These are phyloP conservation scores for Spodoptera picta DNA, from an alignment of 2,888 invertebrate genomes.

Conservation along the genomic window DNA sequence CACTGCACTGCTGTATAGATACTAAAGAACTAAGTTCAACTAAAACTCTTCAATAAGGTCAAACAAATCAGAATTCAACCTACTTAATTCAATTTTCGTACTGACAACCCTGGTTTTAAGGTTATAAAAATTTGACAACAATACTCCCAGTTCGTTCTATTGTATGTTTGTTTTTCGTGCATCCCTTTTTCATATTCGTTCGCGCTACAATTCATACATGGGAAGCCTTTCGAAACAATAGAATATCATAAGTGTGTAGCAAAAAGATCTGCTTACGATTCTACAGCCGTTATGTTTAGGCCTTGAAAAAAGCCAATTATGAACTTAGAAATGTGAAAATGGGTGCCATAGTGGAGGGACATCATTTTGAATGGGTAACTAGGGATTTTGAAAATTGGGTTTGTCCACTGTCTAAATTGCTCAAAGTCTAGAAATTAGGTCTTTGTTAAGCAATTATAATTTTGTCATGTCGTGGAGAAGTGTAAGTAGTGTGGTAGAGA, in stretches of 20 bases:
- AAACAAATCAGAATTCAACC: neutral
- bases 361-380: neutral
- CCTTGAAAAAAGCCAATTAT: constrained; percentile 18
- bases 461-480: too few relatives aligned
- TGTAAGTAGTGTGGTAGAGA: too few relatives aligned
- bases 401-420: too few relatives aligned
- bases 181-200: constrained; percentile 70
- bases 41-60: too few relatives aligned
- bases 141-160: constrained; percentile 77
- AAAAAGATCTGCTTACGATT: constrained; percentile 26
- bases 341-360: neutral
- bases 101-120: constrained; percentile 60
- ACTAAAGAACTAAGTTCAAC: too few relatives aligned
- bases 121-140: constrained; percentile 82
- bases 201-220: constrained; percentile 74
- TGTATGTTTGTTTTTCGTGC: constrained; percentile 76
- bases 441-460: too few relatives aligned
- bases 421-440: too few relatives aligned
- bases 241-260: constrained; percentile 29
- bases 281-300: constrained; percentile 4
- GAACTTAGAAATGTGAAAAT: constrained; percentile 1
- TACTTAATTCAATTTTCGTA: neutral
- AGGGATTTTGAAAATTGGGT: too few relatives aligned
- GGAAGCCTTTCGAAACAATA: constrained; percentile 65
- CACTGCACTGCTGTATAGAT: too few relatives aligned